Conservation (phyloP, 2,888 invertebrate genomes). For the Microdon myrmicae region DNA sequence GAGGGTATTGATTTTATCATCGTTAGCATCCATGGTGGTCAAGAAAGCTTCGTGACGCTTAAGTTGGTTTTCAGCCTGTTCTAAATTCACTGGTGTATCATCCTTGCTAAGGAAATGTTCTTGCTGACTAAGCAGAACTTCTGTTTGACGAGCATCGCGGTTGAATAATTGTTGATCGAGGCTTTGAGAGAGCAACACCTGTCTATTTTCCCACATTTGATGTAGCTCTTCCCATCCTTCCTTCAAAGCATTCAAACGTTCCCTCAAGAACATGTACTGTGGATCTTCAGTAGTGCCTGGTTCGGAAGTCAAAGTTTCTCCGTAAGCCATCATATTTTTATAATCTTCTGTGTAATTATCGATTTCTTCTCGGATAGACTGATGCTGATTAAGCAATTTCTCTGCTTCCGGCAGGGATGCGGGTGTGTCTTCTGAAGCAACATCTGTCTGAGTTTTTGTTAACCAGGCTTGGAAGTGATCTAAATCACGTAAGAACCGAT, state of each 20-base stretch:
- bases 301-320: constrained; percentile 91
- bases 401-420: constrained; percentile 95
- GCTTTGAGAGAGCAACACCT: constrained; percentile 92
- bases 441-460: constrained; percentile 98
- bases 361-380: constrained; percentile 98
- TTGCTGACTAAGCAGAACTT: constrained; percentile 96
- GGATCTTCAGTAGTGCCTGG: constrained; percentile 93
- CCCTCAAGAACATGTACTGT: constrained; percentile 99
- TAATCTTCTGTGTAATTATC: constrained; percentile 99
- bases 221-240: constrained; percentile 99
- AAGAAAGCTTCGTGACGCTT: constrained; percentile 99
- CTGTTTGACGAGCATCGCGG: constrained; percentile 96
- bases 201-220: constrained; percentile 99
- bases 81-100: constrained; percentile 92
- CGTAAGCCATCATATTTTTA: constrained; percentile 99
- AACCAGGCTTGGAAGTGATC: constrained; percentile 99
- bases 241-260: constrained; percentile 95
- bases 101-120: constrained; percentile 97
- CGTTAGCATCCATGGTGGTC: constrained; percentile 99
- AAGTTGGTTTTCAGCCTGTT: constrained; percentile 96
- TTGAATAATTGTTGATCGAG: constrained; percentile 95
- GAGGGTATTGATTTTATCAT: constrained; percentile 98
- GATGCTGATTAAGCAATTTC: constrained; percentile 95
- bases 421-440: constrained; percentile 96
- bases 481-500: constrained; percentile 96